A percentile compares a stretch with the other conserved stretches of the same genome.
These are phyloP conservation scores for Orthosia incerta DNA, from an alignment of 2,888 invertebrate species.

Conservation along the genomic window DNA sequence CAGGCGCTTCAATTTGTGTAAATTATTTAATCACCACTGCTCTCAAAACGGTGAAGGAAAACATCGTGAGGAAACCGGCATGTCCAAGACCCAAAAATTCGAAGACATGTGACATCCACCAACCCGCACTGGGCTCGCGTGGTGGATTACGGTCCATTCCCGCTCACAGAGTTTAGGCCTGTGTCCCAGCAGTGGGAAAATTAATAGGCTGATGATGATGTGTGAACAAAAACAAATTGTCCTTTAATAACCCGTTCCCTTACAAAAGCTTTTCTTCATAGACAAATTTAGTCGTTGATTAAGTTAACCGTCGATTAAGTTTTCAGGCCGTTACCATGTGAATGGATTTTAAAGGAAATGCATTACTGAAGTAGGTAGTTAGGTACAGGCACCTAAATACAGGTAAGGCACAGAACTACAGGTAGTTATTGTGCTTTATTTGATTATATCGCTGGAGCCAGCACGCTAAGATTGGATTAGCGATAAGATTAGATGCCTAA, in stretches of 20 bases:
- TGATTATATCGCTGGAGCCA: slow-evolving; percentile 36
- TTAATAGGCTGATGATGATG: too few species aligned
- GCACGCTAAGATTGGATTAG: slow-evolving; percentile 41
- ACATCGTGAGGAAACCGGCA: too few species aligned
- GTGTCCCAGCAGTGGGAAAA: too few species aligned
- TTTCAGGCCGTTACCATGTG: slow-evolving; percentile 41
- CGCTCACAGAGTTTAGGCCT: too few species aligned
- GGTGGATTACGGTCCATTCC: too few species aligned
- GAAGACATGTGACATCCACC: too few species aligned
- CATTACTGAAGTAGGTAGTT: slow-evolving; percentile 32
- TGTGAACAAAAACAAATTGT: slow-evolving; percentile 7
- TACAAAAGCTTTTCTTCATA: neutral
- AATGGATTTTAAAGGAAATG: slow-evolving; percentile 42
- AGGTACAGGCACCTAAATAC: neutral
- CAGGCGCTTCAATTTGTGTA: too few species aligned
- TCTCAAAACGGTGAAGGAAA: too few species aligned
- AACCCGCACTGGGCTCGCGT: too few species aligned
- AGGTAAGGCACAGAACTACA: neutral
- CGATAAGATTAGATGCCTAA: slow-evolving; percentile 35
- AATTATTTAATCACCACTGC: too few species aligned
- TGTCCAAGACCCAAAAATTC: too few species aligned
- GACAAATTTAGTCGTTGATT: slow-evolving; percentile 34
- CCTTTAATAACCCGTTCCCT: neutral
- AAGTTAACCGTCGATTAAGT: slow-evolving; percentile 37
- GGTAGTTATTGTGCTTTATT: slow-evolving; percentile 6